Conservation (phyloP, 2,797 vertebrate genomes). For the Artibeus jamaicensis region DNA sequence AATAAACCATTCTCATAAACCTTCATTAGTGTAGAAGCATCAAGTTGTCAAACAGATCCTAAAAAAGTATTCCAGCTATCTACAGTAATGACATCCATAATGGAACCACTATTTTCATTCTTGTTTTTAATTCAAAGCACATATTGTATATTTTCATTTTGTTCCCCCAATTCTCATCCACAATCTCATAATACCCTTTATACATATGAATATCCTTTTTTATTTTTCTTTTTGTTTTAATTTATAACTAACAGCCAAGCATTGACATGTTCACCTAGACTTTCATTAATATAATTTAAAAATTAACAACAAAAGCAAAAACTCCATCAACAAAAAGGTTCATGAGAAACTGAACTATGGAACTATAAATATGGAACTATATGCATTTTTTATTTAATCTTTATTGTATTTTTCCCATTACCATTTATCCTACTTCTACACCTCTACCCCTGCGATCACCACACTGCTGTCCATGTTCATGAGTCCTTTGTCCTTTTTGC, state of each 20-base stretch:
- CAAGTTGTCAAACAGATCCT: constrained; percentile 22
- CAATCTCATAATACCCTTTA: constrained; percentile 37
- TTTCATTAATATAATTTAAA: constrained; percentile 47
- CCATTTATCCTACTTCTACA: neutral
- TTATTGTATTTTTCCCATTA: neutral
- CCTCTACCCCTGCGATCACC: neutral
- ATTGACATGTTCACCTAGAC: constrained; percentile 6
- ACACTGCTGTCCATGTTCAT: neutral
- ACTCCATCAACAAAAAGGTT: neutral
- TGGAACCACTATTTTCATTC: neutral
- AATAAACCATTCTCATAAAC: constrained; percentile 33
- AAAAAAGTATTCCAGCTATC: neutral
- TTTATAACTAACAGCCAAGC: constrained; percentile 40
- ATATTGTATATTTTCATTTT: constrained; percentile 25
- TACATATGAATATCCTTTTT: neutral
- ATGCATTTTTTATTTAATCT: neutral
- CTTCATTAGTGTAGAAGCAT: neutral
- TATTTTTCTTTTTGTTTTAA: constrained; percentile 43
- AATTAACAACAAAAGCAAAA: neutral
- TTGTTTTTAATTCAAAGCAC: constrained; percentile 55
- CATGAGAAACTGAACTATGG: neutral
- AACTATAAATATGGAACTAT: neutral
- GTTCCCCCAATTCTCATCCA: constrained; percentile 3
- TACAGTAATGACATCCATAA: constrained; percentile 20
- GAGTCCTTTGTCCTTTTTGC: neutral